Conservation (phyloP, 1,140 invertebrate species). For the Cyrtorhinus lividipennis region DNA sequence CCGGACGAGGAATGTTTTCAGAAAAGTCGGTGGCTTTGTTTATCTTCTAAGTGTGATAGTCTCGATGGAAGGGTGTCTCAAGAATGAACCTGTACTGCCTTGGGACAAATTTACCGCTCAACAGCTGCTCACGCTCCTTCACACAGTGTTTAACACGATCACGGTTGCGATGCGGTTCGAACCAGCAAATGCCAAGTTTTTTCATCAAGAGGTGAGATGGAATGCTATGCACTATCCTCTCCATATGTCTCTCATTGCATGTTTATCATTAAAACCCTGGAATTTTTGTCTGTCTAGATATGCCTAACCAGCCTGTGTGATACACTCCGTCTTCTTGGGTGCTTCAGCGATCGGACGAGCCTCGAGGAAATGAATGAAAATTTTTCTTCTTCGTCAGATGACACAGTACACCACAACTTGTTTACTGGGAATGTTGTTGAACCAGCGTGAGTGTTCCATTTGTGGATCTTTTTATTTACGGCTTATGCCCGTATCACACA, state of each 20-base stretch:
- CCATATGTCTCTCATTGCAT: not conserved
- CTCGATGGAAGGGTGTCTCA: slow-evolving; percentile 72
- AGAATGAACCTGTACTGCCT: slow-evolving; percentile 22
- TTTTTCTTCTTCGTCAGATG: slow-evolving; percentile 24
- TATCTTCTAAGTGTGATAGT: slow-evolving; percentile 93
- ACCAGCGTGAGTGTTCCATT: slow-evolving; percentile 29
- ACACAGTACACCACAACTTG: slow-evolving; percentile 43
- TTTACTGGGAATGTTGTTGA: slow-evolving; percentile 59
- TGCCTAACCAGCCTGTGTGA: slow-evolving; percentile 85
- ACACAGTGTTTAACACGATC: slow-evolving; percentile 87
- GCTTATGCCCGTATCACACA: too few relatives aligned
- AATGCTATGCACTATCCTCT: not conserved
- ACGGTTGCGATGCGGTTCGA: slow-evolving; percentile 97
- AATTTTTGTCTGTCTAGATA: slow-evolving; percentile 21
- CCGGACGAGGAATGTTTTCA: slow-evolving; percentile 86
- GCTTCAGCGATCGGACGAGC: slow-evolving; percentile 55
- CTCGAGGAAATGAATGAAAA: slow-evolving; percentile 32
- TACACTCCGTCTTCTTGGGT: slow-evolving; percentile 77
- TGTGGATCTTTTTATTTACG: not conserved
- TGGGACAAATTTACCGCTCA: slow-evolving; percentile 33
- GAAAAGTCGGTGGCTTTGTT: slow-evolving; percentile 92
- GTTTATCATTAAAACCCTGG: not conserved
- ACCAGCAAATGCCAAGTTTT: slow-evolving; percentile 97
- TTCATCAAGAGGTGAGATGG: slow-evolving; percentile 71
- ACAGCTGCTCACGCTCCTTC: slow-evolving; percentile 55